Base-by-base conservation (phyloP, 53 echinoderm and acorn worm genomes). In the Luidia sarsii region DNA sequence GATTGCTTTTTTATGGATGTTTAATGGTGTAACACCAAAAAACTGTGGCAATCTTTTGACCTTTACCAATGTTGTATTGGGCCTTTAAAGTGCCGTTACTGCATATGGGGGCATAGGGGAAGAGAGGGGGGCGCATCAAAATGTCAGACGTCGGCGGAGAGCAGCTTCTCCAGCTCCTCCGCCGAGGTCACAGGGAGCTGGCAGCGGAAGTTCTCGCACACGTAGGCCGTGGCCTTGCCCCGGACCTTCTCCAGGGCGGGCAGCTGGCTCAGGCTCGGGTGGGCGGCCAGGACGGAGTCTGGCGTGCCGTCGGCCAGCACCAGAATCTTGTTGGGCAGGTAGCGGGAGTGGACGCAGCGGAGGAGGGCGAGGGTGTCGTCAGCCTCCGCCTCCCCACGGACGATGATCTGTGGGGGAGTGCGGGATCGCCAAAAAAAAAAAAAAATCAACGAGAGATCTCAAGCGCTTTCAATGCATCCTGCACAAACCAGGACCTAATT, bases 161-260 rank as follows among this genome's bases (percentile, higher is more conserved):
- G 54, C 29, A 91, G 20, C 30, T 83, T 83, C 20, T 73, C 57
- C 27, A 99, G 81, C 27, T 91, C 91, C n/a, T 36, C 84, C 3
- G 56, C 79, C 19, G 84, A 77, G 20, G 86, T 91, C 11, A 94
- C 99, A 18, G 99, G 99, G 6, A 99, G 77, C 61, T 89, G 89
- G 31, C 99, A 99, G 66, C 89, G 79, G 57, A 70, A 99, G 57
- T 99, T 94, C 85, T 99, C 87, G 46, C 99, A 99, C 51, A 99
- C 89, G 41, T 94, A 99, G 7, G 89, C 99, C 1, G 94, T 99
- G 6, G 94, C 91, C 85, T 89, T 91, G 24, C 94, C 87, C n/a
- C 94, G 87, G 8, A 86, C 37, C 82, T 80, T 91, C 50, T 84
- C 71, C 8, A 99, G 68, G 18, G 91, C 83, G 38, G 89, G 64